These are phyloP conservation scores for Nesidiocoris tenuis DNA, from an alignment of 2,888 invertebrate genomes.

Conservation along the genomic window DNA sequence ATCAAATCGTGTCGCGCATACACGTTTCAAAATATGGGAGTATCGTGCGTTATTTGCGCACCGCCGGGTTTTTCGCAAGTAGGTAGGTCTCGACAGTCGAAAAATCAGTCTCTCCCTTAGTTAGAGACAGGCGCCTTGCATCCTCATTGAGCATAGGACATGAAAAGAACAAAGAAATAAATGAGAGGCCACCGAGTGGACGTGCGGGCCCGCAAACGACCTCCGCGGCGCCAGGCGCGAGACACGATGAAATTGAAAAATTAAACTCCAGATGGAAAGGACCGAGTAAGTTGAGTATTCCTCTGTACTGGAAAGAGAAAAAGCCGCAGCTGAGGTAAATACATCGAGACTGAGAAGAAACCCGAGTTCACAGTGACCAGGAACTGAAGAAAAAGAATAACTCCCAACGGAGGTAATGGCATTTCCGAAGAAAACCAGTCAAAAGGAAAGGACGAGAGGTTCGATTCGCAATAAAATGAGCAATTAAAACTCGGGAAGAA, in stretches of 20 bases:
- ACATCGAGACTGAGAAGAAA: neutral
- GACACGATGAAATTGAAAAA: constrained; percentile 14
- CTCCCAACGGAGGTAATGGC: neutral
- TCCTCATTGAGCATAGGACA: neutral
- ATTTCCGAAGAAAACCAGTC: neutral
- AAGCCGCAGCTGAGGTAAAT: neutral
- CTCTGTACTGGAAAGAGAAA: neutral
- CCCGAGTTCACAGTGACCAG: neutral
- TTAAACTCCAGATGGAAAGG: constrained; percentile 10
- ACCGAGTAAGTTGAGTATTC: neutral
- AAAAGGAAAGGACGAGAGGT: neutral
- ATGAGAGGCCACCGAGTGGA: neutral
- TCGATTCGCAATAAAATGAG: neutral
- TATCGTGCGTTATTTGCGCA: too few relatives aligned
- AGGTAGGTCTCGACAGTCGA: too few relatives aligned
- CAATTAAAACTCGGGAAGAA: neutral
- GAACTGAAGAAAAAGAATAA: neutral
- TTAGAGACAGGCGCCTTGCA: neutral
- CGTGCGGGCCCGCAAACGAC: neutral
- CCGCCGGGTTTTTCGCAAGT: too few relatives aligned
- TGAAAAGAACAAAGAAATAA: neutral
- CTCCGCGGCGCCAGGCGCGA: neutral
- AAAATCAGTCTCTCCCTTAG: neutral
- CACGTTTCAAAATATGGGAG: too few relatives aligned
- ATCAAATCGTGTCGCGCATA: too few relatives aligned